Conservation (phyloP, 2,797 vertebrate genomes). For the Centropyge bicolor region DNA sequence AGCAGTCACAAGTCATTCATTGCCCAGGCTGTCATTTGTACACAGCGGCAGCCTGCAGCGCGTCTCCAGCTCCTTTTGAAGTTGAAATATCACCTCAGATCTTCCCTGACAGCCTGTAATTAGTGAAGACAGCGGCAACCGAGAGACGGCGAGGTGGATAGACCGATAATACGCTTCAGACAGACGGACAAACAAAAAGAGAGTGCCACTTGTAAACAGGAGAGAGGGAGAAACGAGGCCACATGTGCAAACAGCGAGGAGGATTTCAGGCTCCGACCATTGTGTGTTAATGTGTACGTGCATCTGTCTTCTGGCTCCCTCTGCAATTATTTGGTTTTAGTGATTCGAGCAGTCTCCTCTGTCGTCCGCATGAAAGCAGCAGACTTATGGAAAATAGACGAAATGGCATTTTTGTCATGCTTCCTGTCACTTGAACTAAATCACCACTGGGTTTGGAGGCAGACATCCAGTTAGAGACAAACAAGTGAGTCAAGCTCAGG, state of each 20-base stretch:
- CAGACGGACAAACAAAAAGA: constrained; percentile 51
- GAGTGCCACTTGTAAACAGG: constrained; percentile 56
- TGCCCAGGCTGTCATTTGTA: constrained; percentile 42
- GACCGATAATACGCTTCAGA: constrained; percentile 49
- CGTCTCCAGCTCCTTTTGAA: constrained; percentile 63
- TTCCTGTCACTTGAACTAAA: constrained; percentile 16
- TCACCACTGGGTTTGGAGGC: constrained; percentile 2
- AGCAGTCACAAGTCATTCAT: constrained; percentile 51
- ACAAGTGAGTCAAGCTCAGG: constrained; percentile 28
- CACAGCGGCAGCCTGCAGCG: constrained; percentile 34
- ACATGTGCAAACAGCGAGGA: constrained; percentile 64
- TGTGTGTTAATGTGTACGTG: constrained; percentile 5
- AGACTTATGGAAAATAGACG: not conserved
- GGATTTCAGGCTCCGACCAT: constrained; percentile 6
- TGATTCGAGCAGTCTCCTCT: not conserved
- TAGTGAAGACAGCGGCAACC: constrained; percentile 25
- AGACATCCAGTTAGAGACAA: constrained; percentile 26
- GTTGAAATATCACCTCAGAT: constrained; percentile 51
- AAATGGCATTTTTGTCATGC: constrained; percentile 9
- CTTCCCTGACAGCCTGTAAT: constrained; percentile 58
- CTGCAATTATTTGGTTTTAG: constrained; percentile 18
- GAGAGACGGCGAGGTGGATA: constrained; percentile 39
- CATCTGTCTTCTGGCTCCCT: constrained; percentile 7
- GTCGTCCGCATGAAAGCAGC: constrained; percentile 1
- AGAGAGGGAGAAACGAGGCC: constrained; percentile 32